Conservation (phyloP, 2,888 invertebrate genomes). For the Lamellibrachia satsuma region DNA sequence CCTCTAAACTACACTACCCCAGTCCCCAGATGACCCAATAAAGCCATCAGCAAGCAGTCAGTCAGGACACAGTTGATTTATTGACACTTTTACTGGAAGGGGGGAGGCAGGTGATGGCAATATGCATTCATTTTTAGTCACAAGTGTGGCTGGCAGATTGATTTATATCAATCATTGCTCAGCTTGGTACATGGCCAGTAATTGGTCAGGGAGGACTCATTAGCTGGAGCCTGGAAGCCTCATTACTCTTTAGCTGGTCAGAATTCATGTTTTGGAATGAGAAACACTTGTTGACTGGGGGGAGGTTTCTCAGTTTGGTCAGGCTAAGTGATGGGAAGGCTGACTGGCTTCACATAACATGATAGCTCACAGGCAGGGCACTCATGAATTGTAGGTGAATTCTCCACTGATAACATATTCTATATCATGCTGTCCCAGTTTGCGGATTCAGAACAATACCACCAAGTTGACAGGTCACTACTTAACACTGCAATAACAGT, state of each 20-base stretch:
- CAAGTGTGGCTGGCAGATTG: not conserved
- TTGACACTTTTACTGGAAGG: not conserved
- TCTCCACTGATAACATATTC: not conserved
- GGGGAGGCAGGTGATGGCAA: not conserved
- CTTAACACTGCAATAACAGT: not conserved
- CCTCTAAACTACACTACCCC: not conserved
- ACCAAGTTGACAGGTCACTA: not conserved
- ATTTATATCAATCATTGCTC: not conserved
- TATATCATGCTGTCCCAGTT: not conserved
- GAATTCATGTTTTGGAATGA: not conserved
- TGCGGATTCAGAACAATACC: not conserved
- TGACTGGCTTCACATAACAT: not conserved
- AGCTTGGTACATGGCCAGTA: not conserved
- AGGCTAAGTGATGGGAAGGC: not conserved
- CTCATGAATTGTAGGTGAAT: not conserved
- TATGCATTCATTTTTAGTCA: not conserved
- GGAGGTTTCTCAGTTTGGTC: not conserved
- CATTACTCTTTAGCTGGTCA: not conserved
- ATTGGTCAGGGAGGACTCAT: not conserved
- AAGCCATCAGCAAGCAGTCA: not conserved
- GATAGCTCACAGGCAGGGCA: not conserved
- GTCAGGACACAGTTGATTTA: not conserved
- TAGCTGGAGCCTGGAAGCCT: too few relatives aligned
- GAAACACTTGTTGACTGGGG: not conserved
- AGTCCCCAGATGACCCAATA: not conserved